phyloP scores from a whole-genome alignment of 2,113 vertebrate genomes.

The Lucifuga dentata region DNA sequence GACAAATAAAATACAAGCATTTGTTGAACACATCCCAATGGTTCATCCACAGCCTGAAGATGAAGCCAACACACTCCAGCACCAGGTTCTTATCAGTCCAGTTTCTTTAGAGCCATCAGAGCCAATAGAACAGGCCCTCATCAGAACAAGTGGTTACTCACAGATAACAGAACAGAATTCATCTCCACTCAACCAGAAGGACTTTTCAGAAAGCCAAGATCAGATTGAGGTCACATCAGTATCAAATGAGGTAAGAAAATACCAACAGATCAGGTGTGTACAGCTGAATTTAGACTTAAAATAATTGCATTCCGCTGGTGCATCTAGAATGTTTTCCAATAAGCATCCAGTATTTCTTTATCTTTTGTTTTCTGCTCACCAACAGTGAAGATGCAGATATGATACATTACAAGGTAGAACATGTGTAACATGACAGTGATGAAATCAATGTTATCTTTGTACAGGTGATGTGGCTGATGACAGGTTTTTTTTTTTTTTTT shows the following conservation, averaged over 20 bases:
- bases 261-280: neutral
- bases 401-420: neutral
- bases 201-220: conserved; percentile 36
- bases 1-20: conserved; percentile 5
- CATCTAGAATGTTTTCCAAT: neutral
- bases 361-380: conserved; percentile 2
- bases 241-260: conserved; percentile 57
- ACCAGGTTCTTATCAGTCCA: conserved; percentile 30
- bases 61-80: conserved; percentile 4
- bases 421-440: neutral
- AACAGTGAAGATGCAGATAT: neutral
- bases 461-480: neutral
- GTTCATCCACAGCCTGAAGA: conserved; percentile 44
- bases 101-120: conserved; percentile 27
- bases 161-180: conserved; percentile 22
- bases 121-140: conserved; percentile 7
- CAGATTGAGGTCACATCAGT: conserved; percentile 17
- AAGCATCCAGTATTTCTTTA: neutral
- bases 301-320: neutral
- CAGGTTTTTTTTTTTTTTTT: neutral
- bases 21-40: conserved; percentile 35
- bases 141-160: conserved; percentile 20
- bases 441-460: conserved; percentile 29
- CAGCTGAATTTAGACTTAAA: neutral
- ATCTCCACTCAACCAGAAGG: conserved; percentile 35